Percentiles rank a stretch among this genome's conserved stretches.
These are phyloP conservation scores for Lysiphlebus fabarum DNA, from an alignment of 1,140 invertebrate genomes.

Conservation along the genomic window DNA sequence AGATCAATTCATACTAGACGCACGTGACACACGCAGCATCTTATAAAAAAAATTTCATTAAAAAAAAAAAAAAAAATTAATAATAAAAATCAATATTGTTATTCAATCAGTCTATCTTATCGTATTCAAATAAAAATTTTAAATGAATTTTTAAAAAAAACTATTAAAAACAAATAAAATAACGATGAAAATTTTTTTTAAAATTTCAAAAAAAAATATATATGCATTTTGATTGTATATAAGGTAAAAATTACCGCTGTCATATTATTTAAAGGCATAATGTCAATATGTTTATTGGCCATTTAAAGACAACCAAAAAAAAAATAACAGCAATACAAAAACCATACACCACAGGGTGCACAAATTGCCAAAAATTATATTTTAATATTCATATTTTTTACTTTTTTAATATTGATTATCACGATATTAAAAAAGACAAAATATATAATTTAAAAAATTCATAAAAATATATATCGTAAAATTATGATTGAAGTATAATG, in stretches of 20 bases:
- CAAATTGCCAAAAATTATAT: slow-evolving; percentile 2
- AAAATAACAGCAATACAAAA: too few species aligned
- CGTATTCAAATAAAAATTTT: too few species aligned
- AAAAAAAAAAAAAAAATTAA: too few species aligned
- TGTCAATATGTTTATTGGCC: slow-evolving; percentile 10
- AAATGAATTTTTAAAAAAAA: too few species aligned
- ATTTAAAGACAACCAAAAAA: neutral
- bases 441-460: too few species aligned
- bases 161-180: too few species aligned
- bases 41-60: slow-evolving; percentile 3
- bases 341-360: slow-evolving; percentile 10
- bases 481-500: too few species aligned
- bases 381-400: neutral
- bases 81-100: slow-evolving; percentile 9
- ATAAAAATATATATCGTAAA: too few species aligned
- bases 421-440: too few species aligned
- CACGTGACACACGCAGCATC: too few species aligned
- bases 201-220: slow-evolving; percentile 4
- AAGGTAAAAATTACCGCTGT: slow-evolving; percentile 13
- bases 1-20: too few species aligned
- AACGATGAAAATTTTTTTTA: neutral
- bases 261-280: slow-evolving; percentile 3
- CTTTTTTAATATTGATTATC: neutral
- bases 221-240: slow-evolving; percentile 7
- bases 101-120: too few species aligned